Base-by-base conservation (phyloP, 2,113 vertebrate genomes). In the Talpa occidentalis region DNA sequence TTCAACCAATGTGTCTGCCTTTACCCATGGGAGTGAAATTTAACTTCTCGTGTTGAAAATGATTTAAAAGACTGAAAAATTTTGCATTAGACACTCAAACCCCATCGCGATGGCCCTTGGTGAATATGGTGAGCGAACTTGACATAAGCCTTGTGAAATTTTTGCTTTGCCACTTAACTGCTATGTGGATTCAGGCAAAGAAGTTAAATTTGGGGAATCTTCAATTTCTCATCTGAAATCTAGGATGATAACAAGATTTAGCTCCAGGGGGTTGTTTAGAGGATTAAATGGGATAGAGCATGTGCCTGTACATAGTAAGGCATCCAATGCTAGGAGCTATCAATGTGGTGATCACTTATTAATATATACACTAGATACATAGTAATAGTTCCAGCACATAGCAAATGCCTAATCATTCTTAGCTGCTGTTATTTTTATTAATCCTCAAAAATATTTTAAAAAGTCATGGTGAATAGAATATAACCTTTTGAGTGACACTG, bases 21-120 rank as follows among this genome's bases (percentile, higher is more conserved):
- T 56, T 56, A 24, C 26, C 10, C n/a, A 1, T 12, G 11, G 14
- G 49, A 81, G 11, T 77, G 7, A 78, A 60, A 60, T 17, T 22
- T 74, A 49, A 82, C 59, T 76, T 28, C 12, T 69, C 10, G 37
- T 26, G 62, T 81, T 76, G 40, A 74, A 80, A 76, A 35, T 37
- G 37, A 74, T n/a, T 97, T 79, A 79, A 87, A 94, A 83, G 37
- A 54, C 35, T 37, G 11, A 66, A 62, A n/a, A 77, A 26, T n/a
- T 72, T 60, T 6, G 30, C 67, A 14, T 44, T 44, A 30, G 16
- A 59, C 26, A 44, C 30, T 37, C 6, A 2, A 47, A 16, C 79
- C 15, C 60, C 16, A 47, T 21, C 9, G 1, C 3, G 32, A 5
- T 79, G 42, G 15, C 7, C 28, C 30, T 19, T 10, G 54, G 2